phyloP scores from a whole-genome alignment of 2,888 invertebrate species.

The Brachyptera risi region DNA sequence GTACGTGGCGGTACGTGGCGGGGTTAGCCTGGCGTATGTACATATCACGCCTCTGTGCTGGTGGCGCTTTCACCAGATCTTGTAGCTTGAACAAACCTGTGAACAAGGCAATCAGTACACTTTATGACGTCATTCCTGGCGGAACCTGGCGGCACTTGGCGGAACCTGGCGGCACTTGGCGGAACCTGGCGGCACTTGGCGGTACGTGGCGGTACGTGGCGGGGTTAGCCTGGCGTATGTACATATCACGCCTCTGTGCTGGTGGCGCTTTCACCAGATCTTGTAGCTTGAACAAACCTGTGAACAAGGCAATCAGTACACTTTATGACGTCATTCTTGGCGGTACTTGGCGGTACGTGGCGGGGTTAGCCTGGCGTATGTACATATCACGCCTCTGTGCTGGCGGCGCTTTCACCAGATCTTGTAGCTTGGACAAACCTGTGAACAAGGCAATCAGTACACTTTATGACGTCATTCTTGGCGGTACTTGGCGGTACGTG shows the following conservation, averaged over 20 bases:
- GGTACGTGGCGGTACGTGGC: slow-evolving; percentile 66
- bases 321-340: no score
- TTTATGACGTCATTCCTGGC: no score
- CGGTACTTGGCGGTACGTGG: no score
- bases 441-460: slow-evolving; percentile 24
- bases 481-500: no score
- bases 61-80: slow-evolving; percentile 71
- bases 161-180: no score
- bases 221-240: slow-evolving; percentile 63
- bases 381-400: slow-evolving; percentile 66
- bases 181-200: no score
- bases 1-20: slow-evolving; percentile 64
- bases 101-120: no score
- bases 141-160: no score
- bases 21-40: slow-evolving; percentile 65
- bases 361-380: slow-evolving; percentile 61
- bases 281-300: slow-evolving; percentile 77
- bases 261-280: slow-evolving; percentile 72
- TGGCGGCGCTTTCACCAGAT: slow-evolving; percentile 69
- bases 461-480: no score
- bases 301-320: background rate
- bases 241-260: slow-evolving; percentile 64
- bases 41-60: slow-evolving; percentile 63
- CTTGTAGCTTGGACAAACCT: slow-evolving; percentile 80
- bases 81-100: slow-evolving; percentile 77